Percentiles rank a stretch among this genome's conserved stretches.
phyloP scores from a whole-genome alignment of 1,140 invertebrate genomes.

The Anastrepha obliqua region DNA sequence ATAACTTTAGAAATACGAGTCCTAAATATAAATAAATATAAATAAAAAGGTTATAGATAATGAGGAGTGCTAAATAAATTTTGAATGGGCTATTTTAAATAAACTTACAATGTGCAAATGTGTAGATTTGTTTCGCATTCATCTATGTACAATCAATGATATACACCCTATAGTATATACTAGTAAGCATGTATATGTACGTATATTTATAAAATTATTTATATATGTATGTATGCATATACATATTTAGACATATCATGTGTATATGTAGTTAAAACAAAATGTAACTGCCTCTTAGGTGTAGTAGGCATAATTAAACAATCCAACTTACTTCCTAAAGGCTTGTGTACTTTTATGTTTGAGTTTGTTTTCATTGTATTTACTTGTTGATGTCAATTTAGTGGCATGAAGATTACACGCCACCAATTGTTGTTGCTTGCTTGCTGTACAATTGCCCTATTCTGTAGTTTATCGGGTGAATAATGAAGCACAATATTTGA shows the following conservation, averaged over 20 bases:
- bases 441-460: neutral
- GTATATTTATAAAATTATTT: no score
- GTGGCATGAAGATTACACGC: no score
- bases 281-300: slow-evolving; percentile 5
- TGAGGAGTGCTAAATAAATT: no score
- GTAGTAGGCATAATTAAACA: neutral
- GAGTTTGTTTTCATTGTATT: neutral
- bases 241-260: neutral
- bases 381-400: neutral
- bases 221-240: neutral
- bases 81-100: no score
- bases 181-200: no score
- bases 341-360: neutral
- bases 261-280: neutral
- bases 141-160: no score
- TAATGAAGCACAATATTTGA: neutral
- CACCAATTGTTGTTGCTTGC: neutral
- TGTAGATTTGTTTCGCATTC: no score
- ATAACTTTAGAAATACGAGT: no score
- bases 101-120: no score
- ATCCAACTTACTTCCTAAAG: neutral
- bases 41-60: no score
- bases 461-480: neutral
- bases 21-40: no score
- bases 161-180: no score